These are phyloP conservation scores for Tachysurus fulvidraco DNA, from an alignment of 2,113 vertebrate genomes.

Conservation along the genomic window DNA sequence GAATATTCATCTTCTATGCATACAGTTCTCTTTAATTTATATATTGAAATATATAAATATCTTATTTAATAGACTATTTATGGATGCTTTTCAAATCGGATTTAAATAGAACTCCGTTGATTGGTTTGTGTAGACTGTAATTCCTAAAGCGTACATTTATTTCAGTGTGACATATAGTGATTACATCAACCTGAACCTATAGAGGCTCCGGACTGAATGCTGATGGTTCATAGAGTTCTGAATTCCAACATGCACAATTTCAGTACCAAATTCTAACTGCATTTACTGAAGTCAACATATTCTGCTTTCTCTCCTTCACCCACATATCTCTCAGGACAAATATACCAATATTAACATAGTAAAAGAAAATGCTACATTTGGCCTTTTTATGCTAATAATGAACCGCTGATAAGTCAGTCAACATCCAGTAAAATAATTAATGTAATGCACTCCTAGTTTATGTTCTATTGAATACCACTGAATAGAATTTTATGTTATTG, in stretches of 20 bases:
- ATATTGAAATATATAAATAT: background rate
- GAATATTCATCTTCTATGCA: background rate
- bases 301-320: background rate
- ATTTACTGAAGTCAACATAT: background rate
- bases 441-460: background rate
- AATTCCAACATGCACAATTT: background rate
- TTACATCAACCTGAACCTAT: background rate
- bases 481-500: no score
- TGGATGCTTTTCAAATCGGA: background rate
- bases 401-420: background rate
- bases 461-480: no score
- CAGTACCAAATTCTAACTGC: background rate
- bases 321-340: constrained; percentile 1
- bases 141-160: background rate
- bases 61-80: no score
- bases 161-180: background rate
- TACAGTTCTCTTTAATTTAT: background rate
- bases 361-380: background rate
- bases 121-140: background rate
- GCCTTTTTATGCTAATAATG: background rate
- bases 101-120: background rate
- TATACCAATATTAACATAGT: background rate
- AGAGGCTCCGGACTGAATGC: background rate
- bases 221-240: background rate
- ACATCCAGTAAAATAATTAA: background rate